These are phyloP conservation scores for Drosophila tani DNA, from an alignment of 1,140 invertebrate species.

Conservation along the genomic window DNA sequence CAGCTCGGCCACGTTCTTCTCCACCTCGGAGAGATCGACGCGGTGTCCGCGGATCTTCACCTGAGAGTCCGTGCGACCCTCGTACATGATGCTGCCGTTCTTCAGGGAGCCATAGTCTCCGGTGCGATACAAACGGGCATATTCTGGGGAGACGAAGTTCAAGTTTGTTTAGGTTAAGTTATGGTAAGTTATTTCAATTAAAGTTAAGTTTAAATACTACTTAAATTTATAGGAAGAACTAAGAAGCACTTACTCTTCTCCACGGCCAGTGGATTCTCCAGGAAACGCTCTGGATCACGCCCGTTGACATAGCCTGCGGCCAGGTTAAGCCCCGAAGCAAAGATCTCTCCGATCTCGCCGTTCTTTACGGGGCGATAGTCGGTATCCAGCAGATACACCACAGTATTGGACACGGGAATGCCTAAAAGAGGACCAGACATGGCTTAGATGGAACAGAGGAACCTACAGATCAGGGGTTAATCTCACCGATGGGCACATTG, in stretches of 20 bases:
- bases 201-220: too few species aligned
- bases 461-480: not conserved
- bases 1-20: slow-evolving; percentile 87
- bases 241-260: slow-evolving; percentile 86
- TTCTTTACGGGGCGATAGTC: slow-evolving; percentile 89
- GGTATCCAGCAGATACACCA: slow-evolving; percentile 91
- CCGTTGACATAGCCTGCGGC: slow-evolving; percentile 92
- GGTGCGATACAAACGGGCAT: slow-evolving; percentile 90
- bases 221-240: not conserved
- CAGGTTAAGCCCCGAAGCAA: slow-evolving; percentile 91
- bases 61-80: slow-evolving; percentile 94
- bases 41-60: slow-evolving; percentile 94
- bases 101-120: slow-evolving; percentile 92
- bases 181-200: too few species aligned
- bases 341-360: slow-evolving; percentile 92
- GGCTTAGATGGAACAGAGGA: slow-evolving; percentile 84
- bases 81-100: slow-evolving; percentile 90
- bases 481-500: slow-evolving; percentile 92
- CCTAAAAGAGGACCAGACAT: slow-evolving; percentile 42
- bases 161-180: not conserved
- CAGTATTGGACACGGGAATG: slow-evolving; percentile 90
- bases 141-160: slow-evolving; percentile 85
- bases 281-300: slow-evolving; percentile 89
- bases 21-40: slow-evolving; percentile 93
- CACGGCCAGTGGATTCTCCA: slow-evolving; percentile 89